Conservation (phyloP, 2,113 vertebrate species). For the Diadophis punctatus region DNA sequence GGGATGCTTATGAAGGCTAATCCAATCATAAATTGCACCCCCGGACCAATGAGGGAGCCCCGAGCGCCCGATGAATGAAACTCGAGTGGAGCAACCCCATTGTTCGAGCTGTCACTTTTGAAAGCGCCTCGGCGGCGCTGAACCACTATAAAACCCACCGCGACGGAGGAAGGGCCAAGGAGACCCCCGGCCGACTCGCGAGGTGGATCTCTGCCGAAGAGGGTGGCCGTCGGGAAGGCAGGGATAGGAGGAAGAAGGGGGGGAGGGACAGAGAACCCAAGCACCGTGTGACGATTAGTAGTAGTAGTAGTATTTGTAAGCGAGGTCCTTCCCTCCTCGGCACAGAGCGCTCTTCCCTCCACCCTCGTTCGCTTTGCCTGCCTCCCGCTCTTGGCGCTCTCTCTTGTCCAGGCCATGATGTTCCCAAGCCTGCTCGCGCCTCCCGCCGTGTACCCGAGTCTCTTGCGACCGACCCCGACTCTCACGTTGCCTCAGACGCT, state of each 20-base stretch:
- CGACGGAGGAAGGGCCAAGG: slow-evolving; percentile 68
- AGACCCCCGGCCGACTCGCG: slow-evolving; percentile 54
- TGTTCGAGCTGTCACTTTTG: slow-evolving; percentile 89
- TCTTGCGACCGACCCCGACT: slow-evolving; percentile 80
- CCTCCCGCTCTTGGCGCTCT: neutral
- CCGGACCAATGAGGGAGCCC: slow-evolving; percentile 79
- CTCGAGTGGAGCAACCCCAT: slow-evolving; percentile 89
- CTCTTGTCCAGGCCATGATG: slow-evolving; percentile 77
- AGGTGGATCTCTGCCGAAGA: slow-evolving; percentile 59
- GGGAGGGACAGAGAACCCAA: neutral
- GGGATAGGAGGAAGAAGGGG: neutral
- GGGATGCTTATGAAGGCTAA: slow-evolving; percentile 95
- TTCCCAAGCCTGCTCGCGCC: slow-evolving; percentile 88
- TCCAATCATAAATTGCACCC: slow-evolving; percentile 95
- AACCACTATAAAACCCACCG: slow-evolving; percentile 85
- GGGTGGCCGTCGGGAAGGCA: slow-evolving; percentile 32
- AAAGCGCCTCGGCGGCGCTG: slow-evolving; percentile 72
- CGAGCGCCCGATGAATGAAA: slow-evolving; percentile 78
- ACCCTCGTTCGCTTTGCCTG: neutral
- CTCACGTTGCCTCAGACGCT: slow-evolving; percentile 81
- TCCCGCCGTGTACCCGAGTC: slow-evolving; percentile 83
- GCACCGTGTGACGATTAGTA: neutral
- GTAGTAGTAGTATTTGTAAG: neutral
- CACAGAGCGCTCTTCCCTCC: neutral
- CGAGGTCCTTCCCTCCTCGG: slow-evolving; percentile 27